These are phyloP conservation scores for Willisornis vidua DNA, from an alignment of 2,113 vertebrate genomes.

Conservation along the genomic window DNA sequence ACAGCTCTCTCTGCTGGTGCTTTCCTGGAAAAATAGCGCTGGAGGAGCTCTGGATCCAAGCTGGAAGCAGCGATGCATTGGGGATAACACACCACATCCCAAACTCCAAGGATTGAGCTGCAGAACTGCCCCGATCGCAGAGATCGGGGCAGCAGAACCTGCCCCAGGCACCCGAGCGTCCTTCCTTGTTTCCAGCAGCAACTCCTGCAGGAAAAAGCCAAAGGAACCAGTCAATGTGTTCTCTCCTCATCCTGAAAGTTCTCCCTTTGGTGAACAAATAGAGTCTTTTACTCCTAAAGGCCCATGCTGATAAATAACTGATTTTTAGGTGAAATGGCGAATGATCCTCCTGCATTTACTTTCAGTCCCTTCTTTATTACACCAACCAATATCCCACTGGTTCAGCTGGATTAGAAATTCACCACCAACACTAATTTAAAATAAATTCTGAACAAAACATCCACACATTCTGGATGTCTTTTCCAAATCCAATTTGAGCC, in stretches of 20 bases:
- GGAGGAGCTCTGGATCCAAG: neutral
- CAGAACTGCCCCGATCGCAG: neutral
- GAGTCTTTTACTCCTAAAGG: neutral
- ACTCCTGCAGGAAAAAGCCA: neutral
- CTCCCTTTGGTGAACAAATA: neutral
- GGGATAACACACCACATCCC: neutral
- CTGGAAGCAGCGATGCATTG: neutral
- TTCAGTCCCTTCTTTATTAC: neutral
- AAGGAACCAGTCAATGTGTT: neutral
- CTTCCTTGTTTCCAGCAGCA: neutral
- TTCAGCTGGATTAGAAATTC: neutral
- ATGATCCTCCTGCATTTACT: neutral
- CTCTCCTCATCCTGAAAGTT: neutral
- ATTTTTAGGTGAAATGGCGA: neutral
- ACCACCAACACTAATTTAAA: neutral
- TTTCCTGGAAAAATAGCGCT: neutral
- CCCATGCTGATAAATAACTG: neutral
- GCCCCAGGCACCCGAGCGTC: neutral
- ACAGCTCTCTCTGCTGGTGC: constrained; percentile 70
- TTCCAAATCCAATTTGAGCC: neutral
- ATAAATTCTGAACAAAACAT: neutral
- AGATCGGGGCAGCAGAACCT: neutral
- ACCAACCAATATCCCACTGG: rapidly evolving
- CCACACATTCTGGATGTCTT: neutral
- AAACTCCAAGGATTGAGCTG: neutral